Evolutionary conservation across 2,113 vertebrate genomes (phyloP).

Genomic region (Gavia stellata): DNA sequence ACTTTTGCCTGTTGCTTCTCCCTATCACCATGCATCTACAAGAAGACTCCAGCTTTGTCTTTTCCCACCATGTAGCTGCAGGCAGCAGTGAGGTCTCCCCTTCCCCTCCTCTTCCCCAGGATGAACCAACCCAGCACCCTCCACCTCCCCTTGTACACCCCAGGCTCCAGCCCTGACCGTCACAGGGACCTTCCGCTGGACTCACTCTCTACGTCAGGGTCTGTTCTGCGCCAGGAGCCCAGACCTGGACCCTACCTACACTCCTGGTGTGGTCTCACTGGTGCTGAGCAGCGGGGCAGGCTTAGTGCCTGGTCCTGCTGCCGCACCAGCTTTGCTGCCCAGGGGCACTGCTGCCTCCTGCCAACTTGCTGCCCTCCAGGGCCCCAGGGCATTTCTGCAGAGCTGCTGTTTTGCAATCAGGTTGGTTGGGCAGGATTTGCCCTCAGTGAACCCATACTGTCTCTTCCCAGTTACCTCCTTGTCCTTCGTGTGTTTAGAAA

Average conservation of each 20-base stretch:
- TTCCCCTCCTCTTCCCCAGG: background rate
- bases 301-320: background rate
- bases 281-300: fast-evolving
- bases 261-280: fast-evolving
- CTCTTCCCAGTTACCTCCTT: background rate
- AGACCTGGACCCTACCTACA: background rate
- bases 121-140: background rate
- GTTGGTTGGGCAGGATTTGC: background rate
- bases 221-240: background rate
- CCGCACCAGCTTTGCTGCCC: background rate
- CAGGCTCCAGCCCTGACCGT: background rate
- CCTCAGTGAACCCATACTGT: background rate
- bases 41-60: background rate
- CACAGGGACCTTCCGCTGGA: fast-evolving
- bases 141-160: fast-evolving
- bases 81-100: background rate
- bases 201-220: fast-evolving
- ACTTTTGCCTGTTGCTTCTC: background rate
- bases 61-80: background rate
- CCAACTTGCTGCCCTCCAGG: background rate
- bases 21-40: background rate
- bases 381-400: background rate
- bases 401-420: background rate
- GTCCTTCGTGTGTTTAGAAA: background rate
- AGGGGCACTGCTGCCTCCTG: background rate